Evolutionary conservation across 2,113 vertebrate genomes (phyloP).

Genomic region (Oreochromis niloticus): DNA sequence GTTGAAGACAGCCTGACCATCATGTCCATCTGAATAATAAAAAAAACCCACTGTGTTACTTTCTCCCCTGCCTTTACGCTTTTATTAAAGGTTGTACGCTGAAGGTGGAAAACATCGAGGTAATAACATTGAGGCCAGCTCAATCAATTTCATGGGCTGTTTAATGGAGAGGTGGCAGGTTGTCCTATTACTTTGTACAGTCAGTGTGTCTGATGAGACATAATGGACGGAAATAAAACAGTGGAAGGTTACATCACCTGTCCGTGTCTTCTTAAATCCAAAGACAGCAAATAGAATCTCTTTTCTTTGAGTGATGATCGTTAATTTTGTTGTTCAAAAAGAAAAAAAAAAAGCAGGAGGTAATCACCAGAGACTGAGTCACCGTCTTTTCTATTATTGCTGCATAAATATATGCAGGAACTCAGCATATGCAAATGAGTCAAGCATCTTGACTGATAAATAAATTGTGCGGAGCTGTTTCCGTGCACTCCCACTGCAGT

Average conservation of each 20-base stretch:
- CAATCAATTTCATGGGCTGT: constrained; percentile 40
- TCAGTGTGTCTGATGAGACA: constrained; percentile 24
- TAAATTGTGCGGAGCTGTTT: not conserved
- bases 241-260: not conserved
- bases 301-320: not conserved
- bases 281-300: not conserved
- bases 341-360: not conserved
- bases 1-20: not conserved
- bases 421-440: not conserved
- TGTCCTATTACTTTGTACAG: constrained; percentile 25
- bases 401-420: not conserved
- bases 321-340: not conserved
- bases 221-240: constrained; percentile 22
- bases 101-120: constrained; percentile 10
- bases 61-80: not conserved
- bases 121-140: constrained; percentile 2
- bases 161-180: constrained; percentile 39
- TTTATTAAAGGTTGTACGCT: constrained; percentile 2
- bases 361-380: not conserved
- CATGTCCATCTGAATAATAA: not conserved
- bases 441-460: not conserved
- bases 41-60: not conserved
- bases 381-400: not conserved
- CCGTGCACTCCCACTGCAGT: not conserved
- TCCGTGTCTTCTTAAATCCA: not conserved